Conservation (phyloP, 2,888 invertebrate species). For the Torymus texanus region DNA sequence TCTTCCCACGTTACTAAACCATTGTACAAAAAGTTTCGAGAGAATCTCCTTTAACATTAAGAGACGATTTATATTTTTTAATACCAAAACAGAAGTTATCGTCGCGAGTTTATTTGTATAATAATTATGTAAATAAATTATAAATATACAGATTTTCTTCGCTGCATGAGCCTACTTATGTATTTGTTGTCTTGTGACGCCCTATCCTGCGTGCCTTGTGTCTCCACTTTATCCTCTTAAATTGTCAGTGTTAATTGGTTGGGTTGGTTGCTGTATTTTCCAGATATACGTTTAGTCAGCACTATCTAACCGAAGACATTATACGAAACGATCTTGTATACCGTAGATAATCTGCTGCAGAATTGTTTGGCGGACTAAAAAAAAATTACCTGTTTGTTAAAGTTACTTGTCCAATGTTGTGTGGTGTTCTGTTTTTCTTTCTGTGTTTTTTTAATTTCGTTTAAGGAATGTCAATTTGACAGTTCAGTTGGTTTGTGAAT, state of each 20-base stretch:
- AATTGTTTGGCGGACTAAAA: conserved; percentile 57
- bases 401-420: conserved; percentile 56
- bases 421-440: conserved; percentile 58
- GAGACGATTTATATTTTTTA: conserved; percentile 7
- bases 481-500: conserved; percentile 72
- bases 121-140: conserved; percentile 69
- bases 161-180: conserved; percentile 72
- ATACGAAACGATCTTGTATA: conserved; percentile 52
- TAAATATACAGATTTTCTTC: conserved; percentile 65
- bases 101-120: conserved; percentile 45
- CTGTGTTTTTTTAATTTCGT: conserved; percentile 65
- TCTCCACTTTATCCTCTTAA: conserved; percentile 50
- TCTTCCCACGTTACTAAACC: conserved; percentile 16
- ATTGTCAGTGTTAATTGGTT: conserved; percentile 67
- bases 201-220: conserved; percentile 62
- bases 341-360: conserved; percentile 55
- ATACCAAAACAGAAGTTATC: conserved; percentile 13
- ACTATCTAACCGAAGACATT: conserved; percentile 55
- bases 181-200: conserved; percentile 65
- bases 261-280: conserved; percentile 74
- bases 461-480: conserved; percentile 71
- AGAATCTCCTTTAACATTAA: no score
- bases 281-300: conserved; percentile 74
- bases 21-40: neutral
- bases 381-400: conserved; percentile 66